These are phyloP conservation scores for Cheilinus undulatus DNA, from an alignment of 2,113 vertebrate species.

Conservation along the genomic window DNA sequence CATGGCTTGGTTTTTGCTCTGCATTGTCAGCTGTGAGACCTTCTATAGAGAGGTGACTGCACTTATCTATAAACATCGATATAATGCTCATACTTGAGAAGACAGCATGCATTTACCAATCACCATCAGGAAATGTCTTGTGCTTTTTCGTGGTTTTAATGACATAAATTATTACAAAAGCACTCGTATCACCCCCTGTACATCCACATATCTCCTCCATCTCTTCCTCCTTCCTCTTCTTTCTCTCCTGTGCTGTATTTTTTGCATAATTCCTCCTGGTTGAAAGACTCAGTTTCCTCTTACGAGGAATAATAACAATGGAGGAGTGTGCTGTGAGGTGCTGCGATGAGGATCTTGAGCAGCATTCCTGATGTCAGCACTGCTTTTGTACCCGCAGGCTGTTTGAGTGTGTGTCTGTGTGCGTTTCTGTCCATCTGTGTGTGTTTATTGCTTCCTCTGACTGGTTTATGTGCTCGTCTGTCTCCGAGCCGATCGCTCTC, in stretches of 20 bases:
- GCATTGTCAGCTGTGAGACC: no score
- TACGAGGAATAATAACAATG: constrained; percentile 50
- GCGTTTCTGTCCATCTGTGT: constrained; percentile 2
- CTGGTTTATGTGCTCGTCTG: constrained; percentile 21
- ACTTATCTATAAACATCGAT: no score
- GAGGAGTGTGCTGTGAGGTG: constrained; percentile 14
- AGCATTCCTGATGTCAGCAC: constrained; percentile 63
- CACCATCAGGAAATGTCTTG: no score
- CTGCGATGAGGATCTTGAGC: constrained; percentile 35
- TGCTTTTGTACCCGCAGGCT: constrained; percentile 29
- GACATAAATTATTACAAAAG: constrained; percentile 9
- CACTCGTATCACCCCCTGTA: not conserved
- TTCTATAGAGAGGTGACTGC: no score
- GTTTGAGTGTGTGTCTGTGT: constrained; percentile 39
- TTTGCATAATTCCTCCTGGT: constrained; percentile 29
- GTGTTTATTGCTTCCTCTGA: constrained; percentile 17
- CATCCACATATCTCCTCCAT: not conserved
- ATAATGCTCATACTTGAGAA: no score
- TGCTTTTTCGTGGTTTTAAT: no score
- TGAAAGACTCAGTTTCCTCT: constrained; percentile 47
- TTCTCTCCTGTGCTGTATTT: constrained; percentile 4
- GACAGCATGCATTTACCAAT: no score
- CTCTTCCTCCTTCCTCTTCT: not conserved
- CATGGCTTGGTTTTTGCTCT: no score
- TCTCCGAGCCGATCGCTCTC: not conserved